Conservation (phyloP, 1,140 invertebrate species). For the Lordiphosa stackelbergi region DNA sequence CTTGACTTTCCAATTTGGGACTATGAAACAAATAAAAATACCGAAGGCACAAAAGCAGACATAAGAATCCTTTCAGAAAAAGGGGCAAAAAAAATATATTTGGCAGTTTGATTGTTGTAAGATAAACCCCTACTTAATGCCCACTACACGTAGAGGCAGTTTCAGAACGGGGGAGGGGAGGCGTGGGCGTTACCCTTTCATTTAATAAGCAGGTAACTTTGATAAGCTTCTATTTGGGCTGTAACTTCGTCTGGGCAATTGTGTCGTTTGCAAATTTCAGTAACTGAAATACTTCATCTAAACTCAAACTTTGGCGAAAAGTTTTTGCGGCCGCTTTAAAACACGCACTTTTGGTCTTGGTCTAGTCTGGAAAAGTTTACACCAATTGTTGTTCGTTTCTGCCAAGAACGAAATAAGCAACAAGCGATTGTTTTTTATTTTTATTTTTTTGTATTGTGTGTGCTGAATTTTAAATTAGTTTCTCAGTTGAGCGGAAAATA, state of each 20-base stretch:
- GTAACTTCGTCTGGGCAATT: slow-evolving; percentile 1
- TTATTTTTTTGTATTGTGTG: slow-evolving; percentile 7
- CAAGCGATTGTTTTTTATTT: slow-evolving; percentile 7
- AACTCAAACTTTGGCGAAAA: slow-evolving; percentile 6
- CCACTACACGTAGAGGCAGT: slow-evolving; percentile 32
- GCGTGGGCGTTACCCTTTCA: slow-evolving; percentile 30
- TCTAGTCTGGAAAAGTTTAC: slow-evolving; percentile 8
- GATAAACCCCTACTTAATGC: slow-evolving; percentile 40
- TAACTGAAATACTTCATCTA: slow-evolving; percentile 3
- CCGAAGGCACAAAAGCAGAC: slow-evolving; percentile 34
- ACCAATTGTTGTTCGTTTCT: neutral
- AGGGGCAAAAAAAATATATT: slow-evolving; percentile 28
- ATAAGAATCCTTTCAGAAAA: slow-evolving; percentile 37
- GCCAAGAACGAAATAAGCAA: slow-evolving; percentile 4
- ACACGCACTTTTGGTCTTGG: slow-evolving; percentile 21
- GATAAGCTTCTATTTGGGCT: neutral
- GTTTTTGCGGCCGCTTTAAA: slow-evolving; percentile 22
- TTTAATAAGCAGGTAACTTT: slow-evolving; percentile 41
- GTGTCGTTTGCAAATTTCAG: slow-evolving; percentile 5
- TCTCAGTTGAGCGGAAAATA: slow-evolving; percentile 12
- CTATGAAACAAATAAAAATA: slow-evolving; percentile 43
- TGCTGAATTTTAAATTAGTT: slow-evolving; percentile 47
- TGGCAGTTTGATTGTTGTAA: slow-evolving; percentile 3
- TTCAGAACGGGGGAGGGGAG: slow-evolving; percentile 31
- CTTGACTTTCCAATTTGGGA: slow-evolving; percentile 22